These are phyloP conservation scores for Muscicapa comitata DNA, from an alignment of 2,797 vertebrate genomes.

Conservation along the genomic window DNA sequence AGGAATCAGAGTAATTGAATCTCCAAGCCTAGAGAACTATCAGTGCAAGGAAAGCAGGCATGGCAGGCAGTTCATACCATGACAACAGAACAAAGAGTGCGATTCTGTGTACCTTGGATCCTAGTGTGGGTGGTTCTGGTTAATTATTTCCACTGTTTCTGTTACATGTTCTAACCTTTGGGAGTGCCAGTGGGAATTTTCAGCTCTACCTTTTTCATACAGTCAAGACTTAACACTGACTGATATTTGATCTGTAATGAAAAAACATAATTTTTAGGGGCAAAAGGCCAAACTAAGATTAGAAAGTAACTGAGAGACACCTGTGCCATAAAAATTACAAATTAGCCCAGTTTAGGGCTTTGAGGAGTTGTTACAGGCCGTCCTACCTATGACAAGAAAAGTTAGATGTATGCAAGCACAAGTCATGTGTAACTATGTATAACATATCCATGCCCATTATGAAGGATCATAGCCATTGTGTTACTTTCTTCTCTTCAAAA, in stretches of 20 bases:
- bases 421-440: not conserved
- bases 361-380: not conserved
- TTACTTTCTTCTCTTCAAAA: not conserved
- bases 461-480: not conserved
- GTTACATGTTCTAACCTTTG: not conserved
- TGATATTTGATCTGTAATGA: not conserved
- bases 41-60: not conserved
- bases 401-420: not conserved
- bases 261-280: not conserved
- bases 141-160: not conserved
- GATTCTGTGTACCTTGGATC: not conserved
- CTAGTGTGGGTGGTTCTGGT: not conserved
- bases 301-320: not conserved
- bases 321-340: not conserved
- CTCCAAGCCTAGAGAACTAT: not conserved
- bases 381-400: not conserved
- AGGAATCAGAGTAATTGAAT: not conserved
- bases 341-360: not conserved
- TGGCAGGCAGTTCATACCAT: not conserved
- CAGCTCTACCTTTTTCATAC: not conserved
- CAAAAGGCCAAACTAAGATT: not conserved
- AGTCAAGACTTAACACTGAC: not conserved
- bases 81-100: not conserved
- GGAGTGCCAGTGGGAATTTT: not conserved
- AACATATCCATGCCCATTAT: not conserved